Conservation (phyloP, 2,797 vertebrate species). For the Poliocrania exsul region DNA sequence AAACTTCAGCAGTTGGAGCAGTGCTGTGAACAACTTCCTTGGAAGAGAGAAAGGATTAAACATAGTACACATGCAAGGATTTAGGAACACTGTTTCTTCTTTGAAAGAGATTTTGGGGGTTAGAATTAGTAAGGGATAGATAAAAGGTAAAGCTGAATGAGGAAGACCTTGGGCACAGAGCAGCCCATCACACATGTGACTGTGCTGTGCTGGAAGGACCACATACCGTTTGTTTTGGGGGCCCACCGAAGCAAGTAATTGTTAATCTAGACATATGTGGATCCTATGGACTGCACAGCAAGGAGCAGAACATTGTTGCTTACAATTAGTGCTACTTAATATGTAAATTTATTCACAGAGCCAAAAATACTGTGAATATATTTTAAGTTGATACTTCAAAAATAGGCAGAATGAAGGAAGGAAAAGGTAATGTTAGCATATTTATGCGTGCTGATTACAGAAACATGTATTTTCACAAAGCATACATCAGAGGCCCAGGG, state of each 20-base stretch:
- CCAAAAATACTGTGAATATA: background rate
- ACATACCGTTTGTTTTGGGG: background rate
- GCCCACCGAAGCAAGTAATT: background rate
- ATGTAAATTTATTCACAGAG: background rate
- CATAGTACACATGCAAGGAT: background rate
- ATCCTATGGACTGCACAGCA: background rate
- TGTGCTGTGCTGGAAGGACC: background rate
- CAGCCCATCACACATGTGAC: background rate
- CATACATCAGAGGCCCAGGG: background rate
- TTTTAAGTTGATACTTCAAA: background rate
- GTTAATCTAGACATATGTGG: background rate
- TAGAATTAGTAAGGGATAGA: background rate
- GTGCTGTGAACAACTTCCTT: background rate
- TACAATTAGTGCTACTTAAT: background rate
- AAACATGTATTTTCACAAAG: background rate
- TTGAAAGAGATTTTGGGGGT: background rate
- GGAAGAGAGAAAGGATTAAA: background rate
- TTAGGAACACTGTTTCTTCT: background rate
- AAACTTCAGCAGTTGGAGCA: background rate
- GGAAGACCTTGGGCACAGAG: background rate
- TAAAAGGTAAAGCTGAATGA: background rate
- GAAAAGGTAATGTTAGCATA: background rate
- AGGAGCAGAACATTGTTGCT: background rate
- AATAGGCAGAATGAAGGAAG: background rate
- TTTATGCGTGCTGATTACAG: background rate